Base-by-base conservation (phyloP, 2,113 vertebrate species). In the Thryonomys swinderianus region DNA sequence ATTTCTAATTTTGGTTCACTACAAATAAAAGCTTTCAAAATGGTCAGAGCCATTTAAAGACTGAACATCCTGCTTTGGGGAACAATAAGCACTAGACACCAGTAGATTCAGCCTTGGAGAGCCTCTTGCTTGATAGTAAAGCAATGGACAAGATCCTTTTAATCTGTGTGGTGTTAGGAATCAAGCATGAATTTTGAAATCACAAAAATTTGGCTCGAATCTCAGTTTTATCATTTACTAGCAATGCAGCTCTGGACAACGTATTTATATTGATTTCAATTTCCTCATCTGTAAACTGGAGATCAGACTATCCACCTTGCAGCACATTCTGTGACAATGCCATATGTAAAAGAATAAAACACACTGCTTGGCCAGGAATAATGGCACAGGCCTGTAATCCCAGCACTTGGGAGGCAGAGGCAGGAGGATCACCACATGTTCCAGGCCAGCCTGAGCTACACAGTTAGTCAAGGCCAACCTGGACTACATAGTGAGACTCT, bases 1-100 rank as follows among this genome's bases (percentile, higher is more conserved):
- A 48, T 87, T 95, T 93, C 81, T 92, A 93, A 87, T 93, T 95
- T 91, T 89, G 69, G 20, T 18, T 95, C 79, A 69, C 55, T 83
- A 83, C 40, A 82, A 93, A 94, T 17, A 91, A 96, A 57, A 88
- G 23, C 57, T 94, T 94, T 96, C 53, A 71, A 95, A 92, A 79
- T 7, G 21, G 12, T 88, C 62, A 89, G 30, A 91, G 51, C 32
- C 69, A 76, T 82, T 80, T 92, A 83, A 86, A 86, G 37, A 91
- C 57, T 30, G 79, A 90, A 76, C 21, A 34, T 18, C 9, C 34
- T 93, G 64, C 20, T 51, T 96, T 88, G 48, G 51, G 55, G 42
- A 62, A 10, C 30, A 71, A 42, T 80, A 59, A 90, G 40, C 30
- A 61, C n/a, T 59, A 93, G 48, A 74, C 18, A 92, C 59, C 6